A percentile compares a stretch with the other conserved stretches of the same genome.
Evolutionary conservation across 2,113 vertebrate genomes (phyloP).

Genomic region (Cettia cetti): DNA sequence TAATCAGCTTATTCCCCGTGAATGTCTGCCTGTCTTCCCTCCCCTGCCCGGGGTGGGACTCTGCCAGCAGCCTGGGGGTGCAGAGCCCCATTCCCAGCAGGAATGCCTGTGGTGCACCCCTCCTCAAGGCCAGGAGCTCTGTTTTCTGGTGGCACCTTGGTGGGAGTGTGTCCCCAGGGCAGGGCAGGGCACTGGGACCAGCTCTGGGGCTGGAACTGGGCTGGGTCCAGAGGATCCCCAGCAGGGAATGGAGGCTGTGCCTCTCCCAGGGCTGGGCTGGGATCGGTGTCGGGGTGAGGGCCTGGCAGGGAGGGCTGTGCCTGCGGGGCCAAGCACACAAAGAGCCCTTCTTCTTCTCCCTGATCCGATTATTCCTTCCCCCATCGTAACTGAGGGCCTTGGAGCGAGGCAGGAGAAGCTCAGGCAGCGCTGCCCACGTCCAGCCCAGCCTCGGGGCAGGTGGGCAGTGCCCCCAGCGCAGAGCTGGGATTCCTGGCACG

Average conservation of each 20-base stretch:
- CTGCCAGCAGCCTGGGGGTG: not conserved
- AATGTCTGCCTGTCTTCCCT: not conserved
- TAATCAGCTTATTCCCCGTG: slow-evolving; percentile 15
- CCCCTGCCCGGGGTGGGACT: not conserved
- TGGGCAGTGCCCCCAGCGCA: not conserved
- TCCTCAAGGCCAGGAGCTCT: fast-evolving
- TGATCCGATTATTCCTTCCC: slow-evolving; percentile 36
- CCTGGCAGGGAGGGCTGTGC: not conserved
- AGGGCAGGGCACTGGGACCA: fast-evolving
- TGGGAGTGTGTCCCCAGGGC: fast-evolving
- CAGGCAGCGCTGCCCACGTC: not conserved
- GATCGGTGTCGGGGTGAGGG: not conserved
- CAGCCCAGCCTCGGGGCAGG: not conserved
- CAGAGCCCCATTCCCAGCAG: not conserved
- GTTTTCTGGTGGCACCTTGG: fast-evolving
- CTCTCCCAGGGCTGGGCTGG: not conserved
- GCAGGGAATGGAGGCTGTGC: not conserved
- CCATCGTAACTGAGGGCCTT: not conserved
- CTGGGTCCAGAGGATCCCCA: fast-evolving
- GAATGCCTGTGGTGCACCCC: fast-evolving
- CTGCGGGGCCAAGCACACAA: not conserved
- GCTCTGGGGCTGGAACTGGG: not conserved
- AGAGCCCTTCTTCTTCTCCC: not conserved
- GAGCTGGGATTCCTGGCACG: no score
- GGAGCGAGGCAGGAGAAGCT: not conserved